Percentiles rank a stretch among this genome's conserved stretches.
Conservation (phyloP, 2,888 invertebrate genomes). For the Eurois occulta region DNA sequence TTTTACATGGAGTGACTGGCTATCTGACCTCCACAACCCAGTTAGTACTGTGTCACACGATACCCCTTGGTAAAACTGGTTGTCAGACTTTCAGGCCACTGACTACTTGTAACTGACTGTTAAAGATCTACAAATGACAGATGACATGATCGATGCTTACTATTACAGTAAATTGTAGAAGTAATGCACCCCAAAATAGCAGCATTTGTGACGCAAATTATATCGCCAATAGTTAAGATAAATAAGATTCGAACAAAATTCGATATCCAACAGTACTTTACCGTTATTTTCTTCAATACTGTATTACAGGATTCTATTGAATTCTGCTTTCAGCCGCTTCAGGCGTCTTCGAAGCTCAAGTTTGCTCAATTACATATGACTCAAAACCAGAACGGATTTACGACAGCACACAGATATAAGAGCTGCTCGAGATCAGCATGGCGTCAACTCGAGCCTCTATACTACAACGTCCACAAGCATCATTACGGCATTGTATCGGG, state of each 20-base stretch:
- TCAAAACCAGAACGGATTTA: constrained; percentile 11
- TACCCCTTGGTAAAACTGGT: too few species aligned
- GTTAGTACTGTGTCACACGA: too few species aligned
- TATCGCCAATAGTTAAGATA: background rate
- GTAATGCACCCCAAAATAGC: background rate
- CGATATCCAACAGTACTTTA: background rate
- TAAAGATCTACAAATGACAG: too few species aligned
- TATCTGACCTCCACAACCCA: too few species aligned
- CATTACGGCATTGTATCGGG: background rate
- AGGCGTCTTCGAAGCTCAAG: background rate
- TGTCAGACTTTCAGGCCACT: too few species aligned
- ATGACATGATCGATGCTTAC: background rate
- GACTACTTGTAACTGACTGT: too few species aligned
- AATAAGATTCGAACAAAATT: constrained; percentile 15
- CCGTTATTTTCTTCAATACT: constrained; percentile 4
- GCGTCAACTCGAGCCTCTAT: background rate
- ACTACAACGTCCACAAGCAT: background rate
- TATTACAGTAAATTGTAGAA: background rate
- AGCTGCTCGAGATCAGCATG: background rate
- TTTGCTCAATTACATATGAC: constrained; percentile 10
- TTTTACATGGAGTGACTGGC: too few species aligned
- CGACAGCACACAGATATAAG: background rate
- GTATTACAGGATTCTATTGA: constrained; percentile 14
- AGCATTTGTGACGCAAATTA: background rate
- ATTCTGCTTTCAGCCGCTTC: constrained; percentile 5